Conservation (phyloP, 2,888 invertebrate genomes). For the Calameuta idolon region DNA sequence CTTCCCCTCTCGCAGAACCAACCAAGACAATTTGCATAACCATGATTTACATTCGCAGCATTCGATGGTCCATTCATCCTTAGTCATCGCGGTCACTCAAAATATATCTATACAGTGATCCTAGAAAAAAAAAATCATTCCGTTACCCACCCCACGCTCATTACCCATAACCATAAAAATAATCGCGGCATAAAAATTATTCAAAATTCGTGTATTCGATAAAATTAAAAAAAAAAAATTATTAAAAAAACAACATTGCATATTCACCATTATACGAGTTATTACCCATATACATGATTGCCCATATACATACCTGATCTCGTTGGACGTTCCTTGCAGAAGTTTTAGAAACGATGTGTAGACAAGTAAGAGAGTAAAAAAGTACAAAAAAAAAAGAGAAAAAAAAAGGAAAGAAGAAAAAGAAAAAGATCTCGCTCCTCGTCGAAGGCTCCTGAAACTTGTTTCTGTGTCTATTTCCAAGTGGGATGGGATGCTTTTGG, state of each 20-base stretch:
- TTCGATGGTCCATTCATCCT: neutral
- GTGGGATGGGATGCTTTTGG: conserved; percentile 17
- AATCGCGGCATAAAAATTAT: neutral
- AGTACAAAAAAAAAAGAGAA: conserved; percentile 13
- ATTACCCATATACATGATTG: neutral
- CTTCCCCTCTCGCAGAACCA: neutral
- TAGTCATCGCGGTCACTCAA: neutral
- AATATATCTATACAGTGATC: neutral
- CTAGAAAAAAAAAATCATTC: neutral
- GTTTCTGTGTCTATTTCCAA: neutral
- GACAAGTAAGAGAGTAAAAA: neutral
- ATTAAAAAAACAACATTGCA: neutral
- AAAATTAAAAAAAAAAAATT: too few species aligned
- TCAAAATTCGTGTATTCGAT: neutral
- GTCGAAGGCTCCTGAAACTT: conserved; percentile 1
- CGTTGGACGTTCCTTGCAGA: conserved; percentile 9
- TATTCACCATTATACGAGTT: neutral
- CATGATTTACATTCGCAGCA: neutral
- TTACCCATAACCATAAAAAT: neutral
- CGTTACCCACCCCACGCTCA: neutral
- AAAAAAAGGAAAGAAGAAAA: conserved; percentile 17
- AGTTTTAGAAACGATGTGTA: conserved; percentile 13
- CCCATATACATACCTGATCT: neutral
- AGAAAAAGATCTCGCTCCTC: conserved; percentile 15
- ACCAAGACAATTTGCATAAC: neutral